phyloP scores from a whole-genome alignment of 2,888 invertebrate genomes.

The Zaprionus bogoriensis region DNA sequence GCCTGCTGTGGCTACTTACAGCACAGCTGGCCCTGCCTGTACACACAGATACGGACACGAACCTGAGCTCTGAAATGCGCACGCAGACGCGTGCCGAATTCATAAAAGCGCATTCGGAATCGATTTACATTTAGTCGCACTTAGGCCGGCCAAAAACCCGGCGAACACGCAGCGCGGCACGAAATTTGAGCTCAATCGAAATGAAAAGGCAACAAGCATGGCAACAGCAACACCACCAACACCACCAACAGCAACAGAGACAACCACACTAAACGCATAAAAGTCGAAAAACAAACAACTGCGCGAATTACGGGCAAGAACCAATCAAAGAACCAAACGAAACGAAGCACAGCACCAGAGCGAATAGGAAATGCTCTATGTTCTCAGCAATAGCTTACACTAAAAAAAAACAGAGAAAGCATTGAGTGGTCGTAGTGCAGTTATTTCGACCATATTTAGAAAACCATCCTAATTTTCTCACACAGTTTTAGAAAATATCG shows the following conservation, averaged over 20 bases:
- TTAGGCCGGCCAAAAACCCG: conserved; percentile 48
- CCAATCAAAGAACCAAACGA: background rate
- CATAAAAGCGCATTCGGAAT: conserved; percentile 74
- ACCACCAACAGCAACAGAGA: conserved; percentile 1
- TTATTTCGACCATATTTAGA: too few species aligned
- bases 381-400: too few species aligned
- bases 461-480: too few species aligned
- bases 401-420: too few species aligned
- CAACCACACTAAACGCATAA: background rate
- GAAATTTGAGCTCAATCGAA: conserved; percentile 64
- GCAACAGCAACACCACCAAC: conserved; percentile 7
- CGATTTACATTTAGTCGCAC: conserved; percentile 70
- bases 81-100: conserved; percentile 81
- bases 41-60: background rate
- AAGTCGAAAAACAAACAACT: conserved; percentile 33
- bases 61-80: conserved; percentile 62
- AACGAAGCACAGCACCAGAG: background rate
- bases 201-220: conserved; percentile 38
- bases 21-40: conserved; percentile 35
- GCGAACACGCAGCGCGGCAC: conserved; percentile 43
- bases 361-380: conserved; percentile 28
- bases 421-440: too few species aligned
- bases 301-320: conserved; percentile 43
- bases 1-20: conserved; percentile 17
- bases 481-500: too few species aligned